Conservation (phyloP, 2,888 invertebrate species). For the Uloborus plumipes region DNA sequence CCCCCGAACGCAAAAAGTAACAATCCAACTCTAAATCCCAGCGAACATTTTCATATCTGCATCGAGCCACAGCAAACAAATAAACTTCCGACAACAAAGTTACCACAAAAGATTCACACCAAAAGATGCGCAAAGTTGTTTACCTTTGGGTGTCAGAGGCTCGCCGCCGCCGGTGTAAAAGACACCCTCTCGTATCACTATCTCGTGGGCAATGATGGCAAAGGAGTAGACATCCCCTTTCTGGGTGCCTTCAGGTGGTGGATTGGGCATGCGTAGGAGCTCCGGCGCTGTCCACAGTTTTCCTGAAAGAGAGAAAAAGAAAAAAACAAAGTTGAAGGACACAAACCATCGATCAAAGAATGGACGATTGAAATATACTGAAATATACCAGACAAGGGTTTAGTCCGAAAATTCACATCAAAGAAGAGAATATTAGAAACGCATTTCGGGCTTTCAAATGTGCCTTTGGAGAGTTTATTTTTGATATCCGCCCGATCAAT, state of each 20-base stretch:
- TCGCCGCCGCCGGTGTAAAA: slow-evolving; percentile 78
- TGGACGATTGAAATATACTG: too few species aligned
- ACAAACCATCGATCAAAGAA: not conserved
- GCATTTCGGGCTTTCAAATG: too few species aligned
- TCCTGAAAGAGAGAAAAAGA: slow-evolving; percentile 74
- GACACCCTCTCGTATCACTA: slow-evolving; percentile 87
- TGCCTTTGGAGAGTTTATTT: too few species aligned
- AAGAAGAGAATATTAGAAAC: too few species aligned
- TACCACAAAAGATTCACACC: not conserved
- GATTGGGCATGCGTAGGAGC: slow-evolving; percentile 76
- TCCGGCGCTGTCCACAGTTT: slow-evolving; percentile 95
- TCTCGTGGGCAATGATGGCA: slow-evolving; percentile 79
- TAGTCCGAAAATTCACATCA: too few species aligned
- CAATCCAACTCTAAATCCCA: not conserved
- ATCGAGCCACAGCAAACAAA: too few species aligned
- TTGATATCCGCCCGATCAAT: too few species aligned
- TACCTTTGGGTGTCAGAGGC: slow-evolving; percentile 65
- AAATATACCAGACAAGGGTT: too few species aligned
- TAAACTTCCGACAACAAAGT: not conserved
- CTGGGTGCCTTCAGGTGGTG: slow-evolving; percentile 82
- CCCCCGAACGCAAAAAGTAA: not conserved
- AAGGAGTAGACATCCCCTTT: slow-evolving; percentile 96
- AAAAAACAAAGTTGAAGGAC: not conserved
- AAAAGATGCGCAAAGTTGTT: not conserved
- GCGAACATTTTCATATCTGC: too few species aligned